phyloP scores from a whole-genome alignment of 1,140 invertebrate genomes.

The Drosophila tristis region DNA sequence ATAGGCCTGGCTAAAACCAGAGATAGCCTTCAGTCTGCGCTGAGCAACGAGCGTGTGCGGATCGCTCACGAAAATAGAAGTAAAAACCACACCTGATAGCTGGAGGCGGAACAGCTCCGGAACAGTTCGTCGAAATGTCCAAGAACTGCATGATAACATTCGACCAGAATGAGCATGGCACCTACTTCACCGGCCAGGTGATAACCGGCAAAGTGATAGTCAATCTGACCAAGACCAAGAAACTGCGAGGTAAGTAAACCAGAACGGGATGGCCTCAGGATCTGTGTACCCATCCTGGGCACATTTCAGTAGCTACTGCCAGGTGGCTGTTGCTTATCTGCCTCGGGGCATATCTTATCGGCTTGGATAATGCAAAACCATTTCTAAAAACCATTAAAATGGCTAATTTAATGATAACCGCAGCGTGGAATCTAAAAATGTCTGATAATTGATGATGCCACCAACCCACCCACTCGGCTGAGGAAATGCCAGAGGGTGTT shows the following conservation, averaged over 20 bases:
- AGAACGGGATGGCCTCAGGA: not conserved
- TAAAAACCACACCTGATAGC: not conserved
- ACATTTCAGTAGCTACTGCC: not conserved
- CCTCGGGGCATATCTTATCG: slow-evolving; percentile 50
- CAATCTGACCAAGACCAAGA: slow-evolving; percentile 84
- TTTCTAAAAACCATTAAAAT: slow-evolving; percentile 50
- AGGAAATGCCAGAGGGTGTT: slow-evolving; percentile 52
- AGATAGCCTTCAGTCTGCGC: slow-evolving; percentile 48
- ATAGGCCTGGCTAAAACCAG: slow-evolving; percentile 5
- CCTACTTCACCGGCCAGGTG: slow-evolving; percentile 86
- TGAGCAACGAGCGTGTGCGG: slow-evolving; percentile 52
- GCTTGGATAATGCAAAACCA: slow-evolving; percentile 28
- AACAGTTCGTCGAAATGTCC: slow-evolving; percentile 56
- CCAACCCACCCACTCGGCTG: slow-evolving; percentile 27
- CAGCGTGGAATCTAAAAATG: slow-evolving; percentile 40
- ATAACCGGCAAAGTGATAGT: slow-evolving; percentile 85
- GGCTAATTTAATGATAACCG: slow-evolving; percentile 58
- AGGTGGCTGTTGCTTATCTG: slow-evolving; percentile 29
- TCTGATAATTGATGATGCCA: slow-evolving; percentile 57
- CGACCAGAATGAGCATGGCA: slow-evolving; percentile 85
- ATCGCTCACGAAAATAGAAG: not conserved
- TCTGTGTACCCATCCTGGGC: too few species aligned
- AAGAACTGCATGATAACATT: slow-evolving; percentile 85
- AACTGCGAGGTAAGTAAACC: slow-evolving; percentile 81
- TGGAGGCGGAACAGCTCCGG: not conserved